These are phyloP conservation scores for Sialia sialis DNA, from an alignment of 2,113 vertebrate genomes.

Conservation along the genomic window DNA sequence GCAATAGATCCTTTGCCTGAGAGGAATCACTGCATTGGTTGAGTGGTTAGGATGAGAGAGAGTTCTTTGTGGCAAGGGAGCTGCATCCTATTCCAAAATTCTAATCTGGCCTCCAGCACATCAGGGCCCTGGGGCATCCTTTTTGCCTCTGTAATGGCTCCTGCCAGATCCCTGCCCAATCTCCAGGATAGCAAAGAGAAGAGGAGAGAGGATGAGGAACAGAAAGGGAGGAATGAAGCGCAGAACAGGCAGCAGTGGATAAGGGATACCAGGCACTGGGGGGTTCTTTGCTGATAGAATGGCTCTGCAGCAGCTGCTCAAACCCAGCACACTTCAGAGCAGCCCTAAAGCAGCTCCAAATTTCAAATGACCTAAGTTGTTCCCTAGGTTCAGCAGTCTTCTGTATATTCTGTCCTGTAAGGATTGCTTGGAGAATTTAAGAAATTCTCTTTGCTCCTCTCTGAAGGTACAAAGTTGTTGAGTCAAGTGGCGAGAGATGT, in stretches of 20 bases:
- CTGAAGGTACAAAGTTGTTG: background rate
- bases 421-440: background rate
- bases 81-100: background rate
- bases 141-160: background rate
- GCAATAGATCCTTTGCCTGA: background rate
- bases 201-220: background rate
- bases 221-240: background rate
- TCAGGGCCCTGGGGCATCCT: background rate
- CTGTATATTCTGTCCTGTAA: accelerated
- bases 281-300: background rate
- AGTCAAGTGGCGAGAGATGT: accelerated
- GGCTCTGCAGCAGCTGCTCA: background rate
- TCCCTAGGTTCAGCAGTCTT: background rate
- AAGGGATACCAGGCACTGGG: background rate
- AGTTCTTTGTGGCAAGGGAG: background rate
- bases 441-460: background rate
- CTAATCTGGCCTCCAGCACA: background rate
- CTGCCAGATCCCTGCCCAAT: background rate
- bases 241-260: background rate
- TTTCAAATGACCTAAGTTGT: background rate
- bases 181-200: background rate
- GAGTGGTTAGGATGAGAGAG: background rate
- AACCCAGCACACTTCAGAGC: background rate
- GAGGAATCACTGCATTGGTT: background rate
- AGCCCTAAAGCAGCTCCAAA: background rate